These are phyloP conservation scores for Mustelus asterias DNA, from an alignment of 2,113 vertebrate species.

Conservation along the genomic window DNA sequence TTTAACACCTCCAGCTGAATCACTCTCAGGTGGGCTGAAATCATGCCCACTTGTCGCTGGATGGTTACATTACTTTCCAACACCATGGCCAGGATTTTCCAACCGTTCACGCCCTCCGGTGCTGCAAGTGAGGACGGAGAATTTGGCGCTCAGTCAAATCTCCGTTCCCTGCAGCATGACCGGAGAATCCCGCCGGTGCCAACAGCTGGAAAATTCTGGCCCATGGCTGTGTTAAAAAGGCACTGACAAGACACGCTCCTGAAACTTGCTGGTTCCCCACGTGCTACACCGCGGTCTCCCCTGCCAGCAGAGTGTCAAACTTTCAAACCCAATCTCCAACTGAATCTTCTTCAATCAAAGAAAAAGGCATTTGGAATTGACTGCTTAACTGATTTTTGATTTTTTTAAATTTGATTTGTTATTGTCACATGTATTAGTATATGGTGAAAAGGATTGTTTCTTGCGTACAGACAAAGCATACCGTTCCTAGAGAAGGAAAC, in stretches of 20 bases:
- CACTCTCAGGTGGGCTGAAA: neutral
- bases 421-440: too few relatives aligned
- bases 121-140: too few relatives aligned
- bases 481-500: too few relatives aligned
- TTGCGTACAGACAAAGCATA: too few relatives aligned
- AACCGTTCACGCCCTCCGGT: too few relatives aligned
- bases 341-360: neutral
- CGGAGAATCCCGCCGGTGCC: too few relatives aligned
- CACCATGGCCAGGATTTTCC: too few relatives aligned
- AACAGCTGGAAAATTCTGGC: too few relatives aligned
- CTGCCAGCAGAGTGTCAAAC: neutral
- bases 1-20: neutral
- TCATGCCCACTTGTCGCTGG: neutral
- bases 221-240: neutral
- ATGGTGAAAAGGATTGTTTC: too few relatives aligned
- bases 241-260: neutral
- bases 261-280: neutral
- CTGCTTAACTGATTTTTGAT: neutral
- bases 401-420: too few relatives aligned
- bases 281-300: neutral
- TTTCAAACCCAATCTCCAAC: neutral
- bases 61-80: neutral
- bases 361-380: neutral
- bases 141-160: too few relatives aligned
- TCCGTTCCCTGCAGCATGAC: too few relatives aligned